These are phyloP conservation scores for Saccostrea cuccullata DNA, from an alignment of 1,140 invertebrate genomes.

Conservation along the genomic window DNA sequence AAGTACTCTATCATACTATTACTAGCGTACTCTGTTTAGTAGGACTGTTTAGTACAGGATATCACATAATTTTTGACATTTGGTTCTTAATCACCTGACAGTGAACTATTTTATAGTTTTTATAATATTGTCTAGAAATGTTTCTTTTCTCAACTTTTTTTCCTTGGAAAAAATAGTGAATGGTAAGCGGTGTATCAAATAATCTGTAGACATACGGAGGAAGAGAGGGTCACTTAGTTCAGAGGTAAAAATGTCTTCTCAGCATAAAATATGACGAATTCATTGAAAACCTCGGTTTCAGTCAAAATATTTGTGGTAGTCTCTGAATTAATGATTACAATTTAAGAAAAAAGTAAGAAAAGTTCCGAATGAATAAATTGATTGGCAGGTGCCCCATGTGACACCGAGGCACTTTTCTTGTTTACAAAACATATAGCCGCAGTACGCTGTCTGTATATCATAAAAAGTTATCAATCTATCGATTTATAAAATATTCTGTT, in stretches of 20 bases:
- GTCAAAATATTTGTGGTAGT: background rate
- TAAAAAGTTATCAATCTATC: constrained; percentile 2
- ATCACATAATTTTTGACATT: too few relatives aligned
- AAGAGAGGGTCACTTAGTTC: background rate
- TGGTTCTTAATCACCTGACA: too few relatives aligned
- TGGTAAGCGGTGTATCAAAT: too few relatives aligned
- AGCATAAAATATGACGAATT: constrained; percentile 8
- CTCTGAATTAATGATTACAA: background rate
- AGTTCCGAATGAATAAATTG: constrained; percentile 9
- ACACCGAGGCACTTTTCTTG: background rate
- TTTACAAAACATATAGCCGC: constrained; percentile 7
- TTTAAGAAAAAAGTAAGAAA: background rate
- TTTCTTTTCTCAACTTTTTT: too few relatives aligned
- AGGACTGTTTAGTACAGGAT: too few relatives aligned
- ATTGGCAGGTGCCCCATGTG: constrained; percentile 20
- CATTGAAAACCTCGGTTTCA: background rate
- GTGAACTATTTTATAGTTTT: too few relatives aligned
- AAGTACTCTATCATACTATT: too few relatives aligned
- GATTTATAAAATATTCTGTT: constrained; percentile 39
- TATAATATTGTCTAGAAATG: too few relatives aligned
- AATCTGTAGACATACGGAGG: too few relatives aligned
- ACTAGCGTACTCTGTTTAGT: too few relatives aligned
- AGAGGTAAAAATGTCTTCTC: constrained; percentile 2
- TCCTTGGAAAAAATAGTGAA: too few relatives aligned
- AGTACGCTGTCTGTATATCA: background rate